These are phyloP conservation scores for Catocala fraxini DNA, from an alignment of 2,888 invertebrate genomes.

Conservation along the genomic window DNA sequence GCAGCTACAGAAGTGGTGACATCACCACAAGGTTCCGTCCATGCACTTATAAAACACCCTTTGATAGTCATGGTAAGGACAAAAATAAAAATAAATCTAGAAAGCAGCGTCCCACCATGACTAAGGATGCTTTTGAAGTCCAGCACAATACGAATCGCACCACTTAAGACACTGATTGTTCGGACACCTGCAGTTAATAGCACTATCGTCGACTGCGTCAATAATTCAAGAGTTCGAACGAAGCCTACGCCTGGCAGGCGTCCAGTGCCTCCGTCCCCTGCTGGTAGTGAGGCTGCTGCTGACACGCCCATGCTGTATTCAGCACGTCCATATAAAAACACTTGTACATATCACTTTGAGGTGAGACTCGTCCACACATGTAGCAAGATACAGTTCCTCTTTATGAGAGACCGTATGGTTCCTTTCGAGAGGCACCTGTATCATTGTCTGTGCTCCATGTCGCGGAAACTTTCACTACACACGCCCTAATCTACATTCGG, in stretches of 20 bases:
- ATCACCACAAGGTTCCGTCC: background rate
- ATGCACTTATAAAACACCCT: background rate
- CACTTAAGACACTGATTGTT: slow-evolving; percentile 5
- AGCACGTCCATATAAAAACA: slow-evolving; percentile 2
- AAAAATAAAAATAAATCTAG: background rate
- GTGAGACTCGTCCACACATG: background rate
- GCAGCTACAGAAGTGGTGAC: background rate
- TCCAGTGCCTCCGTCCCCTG: no score
- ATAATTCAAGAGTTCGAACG: no score
- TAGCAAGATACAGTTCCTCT: background rate
- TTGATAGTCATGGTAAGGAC: background rate
- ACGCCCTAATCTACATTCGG: background rate
- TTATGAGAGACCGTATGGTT: background rate
- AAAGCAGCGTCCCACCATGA: background rate
- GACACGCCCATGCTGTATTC: background rate
- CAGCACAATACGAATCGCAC: background rate
- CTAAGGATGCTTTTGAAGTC: slow-evolving; percentile 1
- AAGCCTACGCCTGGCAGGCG: no score
- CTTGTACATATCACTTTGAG: background rate
- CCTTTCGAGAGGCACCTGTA: no score
- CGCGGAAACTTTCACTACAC: background rate
- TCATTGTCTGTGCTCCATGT: background rate
- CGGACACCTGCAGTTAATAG: background rate
- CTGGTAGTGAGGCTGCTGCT: no score
- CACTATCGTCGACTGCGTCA: background rate